Evolutionary conservation across 2,113 vertebrate genomes (phyloP), one percentile per base, ranked within the genome.

Genomic region (Alces alces): DNA sequence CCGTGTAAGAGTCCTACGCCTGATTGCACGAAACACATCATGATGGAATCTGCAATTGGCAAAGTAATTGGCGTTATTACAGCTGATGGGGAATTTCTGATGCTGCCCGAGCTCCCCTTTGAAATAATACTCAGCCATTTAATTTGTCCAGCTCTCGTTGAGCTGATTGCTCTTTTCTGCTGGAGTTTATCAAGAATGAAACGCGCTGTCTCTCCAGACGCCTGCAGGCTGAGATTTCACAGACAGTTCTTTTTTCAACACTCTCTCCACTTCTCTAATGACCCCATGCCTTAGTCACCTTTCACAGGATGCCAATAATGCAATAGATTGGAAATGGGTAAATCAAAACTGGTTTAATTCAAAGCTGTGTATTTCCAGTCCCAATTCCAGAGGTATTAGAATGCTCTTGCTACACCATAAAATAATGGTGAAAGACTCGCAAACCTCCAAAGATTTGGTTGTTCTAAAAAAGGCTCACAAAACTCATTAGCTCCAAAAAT

Each of bases 1-100:
- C 97, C 95, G 98, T 98, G 97, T 96, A 97, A 98, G 97, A 97
- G 98, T 97, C 97, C 0, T 91, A 97, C 15, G 92, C 97, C 98
- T 83, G 97, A 98, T 97, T 98, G 98, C 94, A 86, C 97, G 98
- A 98, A 98, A 99, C 97, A 98, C 98, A 98, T 98, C 98, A 98
- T 36, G 11, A 93, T 88, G 92, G 98, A 99, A 98, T 98, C 98
- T 98, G 98, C 98, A 98, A 99, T 93, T 99, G 98, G 98, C 98
- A 98, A 98, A 99, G 98, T 99, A 99, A 99, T 99, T 99, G 98
- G 98, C 36, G 0, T 98, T 98, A 98, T 98, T 99, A 98, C 97
- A 98, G 98, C 98, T 99, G 98, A 99, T 99, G 98, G 99, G 98
- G 98, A 98, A 98, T 98, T 98, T 98, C 97, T 98, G 98, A 99